A percentile compares a stretch with the other conserved stretches of the same genome.
Conservation (phyloP, 2,797 vertebrate species). For the Galagoides demidoff region DNA sequence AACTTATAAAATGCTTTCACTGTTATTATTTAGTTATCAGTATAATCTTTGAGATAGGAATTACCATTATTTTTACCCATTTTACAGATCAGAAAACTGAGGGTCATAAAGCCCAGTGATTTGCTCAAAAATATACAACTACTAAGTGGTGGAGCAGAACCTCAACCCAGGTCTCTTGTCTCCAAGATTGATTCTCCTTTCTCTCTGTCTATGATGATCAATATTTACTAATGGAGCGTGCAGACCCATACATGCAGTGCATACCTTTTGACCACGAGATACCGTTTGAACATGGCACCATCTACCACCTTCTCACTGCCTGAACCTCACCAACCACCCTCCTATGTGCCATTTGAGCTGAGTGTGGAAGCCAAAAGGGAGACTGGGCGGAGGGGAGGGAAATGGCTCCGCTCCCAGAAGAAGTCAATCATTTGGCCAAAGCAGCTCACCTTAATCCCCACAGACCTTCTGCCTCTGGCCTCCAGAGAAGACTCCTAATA, state of each 20-base stretch:
- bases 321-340: neutral
- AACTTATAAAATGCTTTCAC: neutral
- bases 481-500: neutral
- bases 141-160: neutral
- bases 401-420: neutral
- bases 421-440: neutral
- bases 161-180: neutral
- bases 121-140: neutral
- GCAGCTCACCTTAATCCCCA: neutral
- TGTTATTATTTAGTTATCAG: neutral
- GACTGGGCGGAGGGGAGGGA: neutral
- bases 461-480: neutral
- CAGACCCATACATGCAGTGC: neutral
- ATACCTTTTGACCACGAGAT: neutral
- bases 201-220: neutral
- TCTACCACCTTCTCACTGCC: neutral
- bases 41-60: neutral
- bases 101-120: neutral
- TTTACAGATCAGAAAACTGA: slow-evolving; percentile 39
- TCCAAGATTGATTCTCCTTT: neutral
- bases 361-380: neutral
- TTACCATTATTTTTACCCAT: neutral
- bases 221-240: neutral
- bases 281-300: neutral
- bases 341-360: neutral